These are phyloP conservation scores for Volucella bombylans DNA, from an alignment of 2,888 invertebrate genomes.

Conservation along the genomic window DNA sequence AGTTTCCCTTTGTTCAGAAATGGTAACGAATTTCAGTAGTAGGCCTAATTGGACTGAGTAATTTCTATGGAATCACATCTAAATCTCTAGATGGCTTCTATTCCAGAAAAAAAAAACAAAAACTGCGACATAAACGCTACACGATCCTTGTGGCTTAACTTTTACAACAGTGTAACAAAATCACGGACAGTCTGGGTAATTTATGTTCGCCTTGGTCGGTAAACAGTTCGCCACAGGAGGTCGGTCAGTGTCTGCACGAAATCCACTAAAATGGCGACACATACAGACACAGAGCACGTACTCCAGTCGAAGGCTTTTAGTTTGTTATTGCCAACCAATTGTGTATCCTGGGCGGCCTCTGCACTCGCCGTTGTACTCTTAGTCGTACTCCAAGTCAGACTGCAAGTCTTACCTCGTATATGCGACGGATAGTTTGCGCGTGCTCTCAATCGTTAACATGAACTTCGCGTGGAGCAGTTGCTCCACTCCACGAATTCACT, in stretches of 20 bases:
- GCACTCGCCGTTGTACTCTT: too few species aligned
- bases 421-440: slow-evolving; percentile 28
- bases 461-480: slow-evolving; percentile 3
- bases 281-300: background rate
- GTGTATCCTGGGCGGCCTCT: slow-evolving; percentile 9
- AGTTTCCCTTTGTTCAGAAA: too few species aligned
- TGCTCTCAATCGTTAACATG: slow-evolving; percentile 39
- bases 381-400: too few species aligned
- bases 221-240: slow-evolving; percentile 56
- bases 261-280: slow-evolving; percentile 9
- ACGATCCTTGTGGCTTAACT: slow-evolving; percentile 1
- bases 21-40: too few species aligned
- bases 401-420: background rate
- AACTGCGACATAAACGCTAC: background rate
- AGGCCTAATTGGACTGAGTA: too few species aligned
- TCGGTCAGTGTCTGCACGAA: slow-evolving; percentile 51
- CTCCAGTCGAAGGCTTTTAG: background rate
- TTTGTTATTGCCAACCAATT: slow-evolving; percentile 34
- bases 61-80: too few species aligned
- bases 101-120: too few species aligned
- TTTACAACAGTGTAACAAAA: slow-evolving; percentile 26
- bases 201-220: slow-evolving; percentile 44
- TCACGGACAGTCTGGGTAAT: slow-evolving; percentile 37
- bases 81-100: too few species aligned
- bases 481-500: slow-evolving; percentile 26